Evolutionary conservation across 2,113 vertebrate species (phyloP).

Genomic region (Peromyscus polionotus): DNA sequence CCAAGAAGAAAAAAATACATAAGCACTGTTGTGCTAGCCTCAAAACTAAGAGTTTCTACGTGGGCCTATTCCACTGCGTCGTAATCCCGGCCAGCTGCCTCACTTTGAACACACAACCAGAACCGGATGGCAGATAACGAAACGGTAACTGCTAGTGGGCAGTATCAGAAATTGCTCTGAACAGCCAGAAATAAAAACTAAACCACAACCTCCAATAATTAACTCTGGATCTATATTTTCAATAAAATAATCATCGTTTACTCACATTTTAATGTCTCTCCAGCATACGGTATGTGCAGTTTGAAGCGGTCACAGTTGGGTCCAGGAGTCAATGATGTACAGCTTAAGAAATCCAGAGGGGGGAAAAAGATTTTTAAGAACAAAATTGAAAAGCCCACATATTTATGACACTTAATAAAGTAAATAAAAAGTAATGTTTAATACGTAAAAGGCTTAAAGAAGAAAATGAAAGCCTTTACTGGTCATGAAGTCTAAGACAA

Average conservation of each 20-base stretch:
- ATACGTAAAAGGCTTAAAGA: background rate
- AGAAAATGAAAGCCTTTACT: slow-evolving; percentile 42
- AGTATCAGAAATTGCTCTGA: slow-evolving; percentile 8
- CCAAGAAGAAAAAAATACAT: background rate
- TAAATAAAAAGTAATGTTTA: slow-evolving; percentile 62
- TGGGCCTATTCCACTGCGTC: background rate
- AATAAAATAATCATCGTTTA: slow-evolving; percentile 45
- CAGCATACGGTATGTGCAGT: slow-evolving; percentile 98
- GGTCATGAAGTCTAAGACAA: background rate
- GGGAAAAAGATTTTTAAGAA: slow-evolving; percentile 1
- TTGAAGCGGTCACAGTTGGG: slow-evolving; percentile 99
- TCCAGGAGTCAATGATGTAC: slow-evolving; percentile 95
- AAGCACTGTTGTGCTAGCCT: background rate
- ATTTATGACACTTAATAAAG: slow-evolving; percentile 53
- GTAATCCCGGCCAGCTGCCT: background rate
- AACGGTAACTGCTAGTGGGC: background rate
- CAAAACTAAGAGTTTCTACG: slow-evolving; percentile 1
- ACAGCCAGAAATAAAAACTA: slow-evolving; percentile 30
- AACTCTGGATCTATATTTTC: background rate
- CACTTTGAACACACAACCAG: slow-evolving; percentile 52
- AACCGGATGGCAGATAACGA: slow-evolving; percentile 22
- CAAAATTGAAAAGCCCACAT: background rate
- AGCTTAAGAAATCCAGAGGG: slow-evolving; percentile 87
- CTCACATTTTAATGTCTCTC: slow-evolving; percentile 99
- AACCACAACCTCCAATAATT: slow-evolving; percentile 15